A percentile compares a stretch with the other conserved stretches of the same genome.
These are phyloP conservation scores for Actias luna DNA, from an alignment of 2,888 invertebrate species.

Conservation along the genomic window DNA sequence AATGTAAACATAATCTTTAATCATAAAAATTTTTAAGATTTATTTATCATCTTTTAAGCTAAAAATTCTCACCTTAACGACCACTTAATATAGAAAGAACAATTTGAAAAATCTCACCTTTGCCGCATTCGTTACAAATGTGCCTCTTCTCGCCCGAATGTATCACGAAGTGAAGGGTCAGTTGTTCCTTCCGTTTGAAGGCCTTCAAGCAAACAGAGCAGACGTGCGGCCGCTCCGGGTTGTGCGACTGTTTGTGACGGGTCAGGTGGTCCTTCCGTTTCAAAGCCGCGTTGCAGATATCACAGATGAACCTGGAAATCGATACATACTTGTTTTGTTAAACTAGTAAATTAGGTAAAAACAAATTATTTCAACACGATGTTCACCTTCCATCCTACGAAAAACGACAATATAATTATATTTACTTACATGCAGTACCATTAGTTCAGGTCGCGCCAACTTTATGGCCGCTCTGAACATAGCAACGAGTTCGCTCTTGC, in stretches of 20 bases:
- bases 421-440: no score
- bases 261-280: constrained; percentile 94
- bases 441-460: no score
- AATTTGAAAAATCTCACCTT: constrained; percentile 73
- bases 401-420: no score
- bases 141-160: constrained; percentile 95
- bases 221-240: constrained; percentile 93
- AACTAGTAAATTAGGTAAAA: neutral
- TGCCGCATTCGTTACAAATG: constrained; percentile 93
- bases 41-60: no score
- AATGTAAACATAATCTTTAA: no score
- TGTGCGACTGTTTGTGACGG: constrained; percentile 93
- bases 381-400: no score
- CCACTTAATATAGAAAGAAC: no score
- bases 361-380: no score
- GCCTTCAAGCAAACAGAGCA: constrained; percentile 94
- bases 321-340: neutral
- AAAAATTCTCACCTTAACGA: no score
- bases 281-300: constrained; percentile 93
- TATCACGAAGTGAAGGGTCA: constrained; percentile 93
- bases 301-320: constrained; percentile 87
- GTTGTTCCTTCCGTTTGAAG: constrained; percentile 93
- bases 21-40: no score
- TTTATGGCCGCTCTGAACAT: no score
- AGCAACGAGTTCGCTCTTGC: no score